A percentile compares a stretch with the other conserved stretches of the same genome.
These are phyloP conservation scores for Orussus abietinus DNA, from an alignment of 1,140 invertebrate species.

Conservation along the genomic window DNA sequence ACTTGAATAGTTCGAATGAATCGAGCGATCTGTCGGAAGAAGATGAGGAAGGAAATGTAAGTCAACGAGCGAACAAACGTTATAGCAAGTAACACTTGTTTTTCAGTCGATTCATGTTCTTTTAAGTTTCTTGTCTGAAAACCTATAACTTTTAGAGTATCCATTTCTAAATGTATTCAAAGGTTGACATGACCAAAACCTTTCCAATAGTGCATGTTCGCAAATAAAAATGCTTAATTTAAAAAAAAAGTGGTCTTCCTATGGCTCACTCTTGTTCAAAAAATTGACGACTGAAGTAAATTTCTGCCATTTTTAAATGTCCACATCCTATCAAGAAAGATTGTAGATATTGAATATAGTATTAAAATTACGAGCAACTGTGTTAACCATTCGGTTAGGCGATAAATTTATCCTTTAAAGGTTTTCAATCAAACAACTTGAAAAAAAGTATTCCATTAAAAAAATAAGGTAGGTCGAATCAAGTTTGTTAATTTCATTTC, in stretches of 20 bases:
- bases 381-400: too few relatives aligned
- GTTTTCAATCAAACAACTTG: too few relatives aligned
- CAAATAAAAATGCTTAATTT: background rate
- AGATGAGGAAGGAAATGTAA: slow-evolving; percentile 61
- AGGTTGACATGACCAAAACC: too few relatives aligned
- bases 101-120: background rate
- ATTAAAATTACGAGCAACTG: too few relatives aligned
- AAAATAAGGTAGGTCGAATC: background rate
- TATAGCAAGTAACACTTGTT: background rate
- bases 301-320: slow-evolving; percentile 6
- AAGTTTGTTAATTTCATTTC: slow-evolving; percentile 20
- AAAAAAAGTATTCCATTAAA: background rate
- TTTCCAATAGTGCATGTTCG: background rate
- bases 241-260: slow-evolving; percentile 6
- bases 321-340: background rate
- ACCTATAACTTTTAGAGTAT: slow-evolving; percentile 10
- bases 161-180: slow-evolving; percentile 1
- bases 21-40: slow-evolving; percentile 56
- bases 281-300: too few relatives aligned
- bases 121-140: background rate
- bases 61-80: slow-evolving; percentile 11
- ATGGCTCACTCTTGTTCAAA: too few relatives aligned
- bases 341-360: background rate
- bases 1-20: slow-evolving; percentile 35
- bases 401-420: too few relatives aligned